phyloP scores from a whole-genome alignment of 64 coral and sea anemone genomes.

The Montipora cactus region DNA sequence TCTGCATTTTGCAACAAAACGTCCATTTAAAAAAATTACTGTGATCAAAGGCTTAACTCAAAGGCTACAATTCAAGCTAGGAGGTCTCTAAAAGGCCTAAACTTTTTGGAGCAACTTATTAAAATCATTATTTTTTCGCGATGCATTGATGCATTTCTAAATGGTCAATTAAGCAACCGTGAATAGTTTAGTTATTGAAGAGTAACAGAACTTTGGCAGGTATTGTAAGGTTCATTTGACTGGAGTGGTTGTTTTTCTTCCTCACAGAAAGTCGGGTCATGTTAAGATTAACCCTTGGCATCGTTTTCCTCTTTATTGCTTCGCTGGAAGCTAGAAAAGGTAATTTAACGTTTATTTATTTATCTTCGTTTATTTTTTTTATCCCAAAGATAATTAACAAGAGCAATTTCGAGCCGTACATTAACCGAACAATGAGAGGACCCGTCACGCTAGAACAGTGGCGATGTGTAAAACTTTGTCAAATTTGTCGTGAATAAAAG shows the following conservation, averaged over 20 bases:
- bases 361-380: not conserved
- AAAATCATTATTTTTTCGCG: not conserved
- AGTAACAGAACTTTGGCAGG: not conserved
- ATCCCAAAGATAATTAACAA: not conserved
- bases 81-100: no score
- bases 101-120: not conserved
- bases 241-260: not conserved
- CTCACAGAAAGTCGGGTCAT: conserved; percentile 14
- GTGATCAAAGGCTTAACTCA: no score
- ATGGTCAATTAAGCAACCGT: not conserved
- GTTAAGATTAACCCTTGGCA: conserved; percentile 36
- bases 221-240: conserved; percentile 2
- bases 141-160: not conserved
- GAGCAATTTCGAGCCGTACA: not conserved
- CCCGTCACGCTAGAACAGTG: no score
- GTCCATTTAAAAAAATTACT: not conserved
- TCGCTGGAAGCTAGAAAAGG: conserved; percentile 52
- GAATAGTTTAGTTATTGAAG: not conserved
- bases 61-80: no score
- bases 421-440: no score
- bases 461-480: no score
- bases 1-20: not conserved
- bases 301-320: conserved; percentile 20
- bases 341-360: not conserved
- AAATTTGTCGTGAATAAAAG: no score